Percentiles rank a stretch among this genome's conserved stretches.
These are phyloP conservation scores for Scelioninae gen. 1 DNA, from an alignment of 2,888 invertebrate genomes.

Conservation along the genomic window DNA sequence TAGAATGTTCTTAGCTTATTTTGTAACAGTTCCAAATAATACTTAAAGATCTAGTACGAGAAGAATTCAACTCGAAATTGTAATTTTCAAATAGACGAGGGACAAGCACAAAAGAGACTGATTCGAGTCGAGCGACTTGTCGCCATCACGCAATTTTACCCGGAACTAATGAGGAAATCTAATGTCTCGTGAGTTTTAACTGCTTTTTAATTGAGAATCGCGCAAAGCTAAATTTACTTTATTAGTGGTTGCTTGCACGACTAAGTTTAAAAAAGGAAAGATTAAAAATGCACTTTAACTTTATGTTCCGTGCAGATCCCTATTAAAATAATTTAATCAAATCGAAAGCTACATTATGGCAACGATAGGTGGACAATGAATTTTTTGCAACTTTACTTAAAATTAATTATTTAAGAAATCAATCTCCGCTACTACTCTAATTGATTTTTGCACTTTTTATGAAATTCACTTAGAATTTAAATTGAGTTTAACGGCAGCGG, in stretches of 20 bases:
- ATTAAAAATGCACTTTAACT: not conserved
- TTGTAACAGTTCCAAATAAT: constrained; percentile 23
- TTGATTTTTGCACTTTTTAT: no score
- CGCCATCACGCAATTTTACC: constrained; percentile 30
- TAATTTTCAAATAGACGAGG: constrained; percentile 35
- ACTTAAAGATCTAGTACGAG: constrained; percentile 5
- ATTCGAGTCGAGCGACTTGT: constrained; percentile 30
- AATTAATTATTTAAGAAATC: no score
- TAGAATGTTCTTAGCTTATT: constrained; percentile 32
- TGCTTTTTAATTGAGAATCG: constrained; percentile 25
- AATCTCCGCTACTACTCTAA: no score
- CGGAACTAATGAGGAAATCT: constrained; percentile 44
- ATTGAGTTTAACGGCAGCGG: no score
- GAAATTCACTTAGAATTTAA: no score
- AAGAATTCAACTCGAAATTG: constrained; percentile 19
- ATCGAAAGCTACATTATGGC: no score
- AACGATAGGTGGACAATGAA: no score
- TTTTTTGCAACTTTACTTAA: no score
- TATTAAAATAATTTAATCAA: no score
- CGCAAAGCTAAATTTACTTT: not conserved
- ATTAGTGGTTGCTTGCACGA: not conserved
- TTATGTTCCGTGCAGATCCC: no score
- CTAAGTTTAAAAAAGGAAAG: no score
- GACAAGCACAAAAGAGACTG: constrained; percentile 31
- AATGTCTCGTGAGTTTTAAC: constrained; percentile 31